Conservation (phyloP, 2,888 invertebrate genomes). For the Leptopilina drosophilae region DNA sequence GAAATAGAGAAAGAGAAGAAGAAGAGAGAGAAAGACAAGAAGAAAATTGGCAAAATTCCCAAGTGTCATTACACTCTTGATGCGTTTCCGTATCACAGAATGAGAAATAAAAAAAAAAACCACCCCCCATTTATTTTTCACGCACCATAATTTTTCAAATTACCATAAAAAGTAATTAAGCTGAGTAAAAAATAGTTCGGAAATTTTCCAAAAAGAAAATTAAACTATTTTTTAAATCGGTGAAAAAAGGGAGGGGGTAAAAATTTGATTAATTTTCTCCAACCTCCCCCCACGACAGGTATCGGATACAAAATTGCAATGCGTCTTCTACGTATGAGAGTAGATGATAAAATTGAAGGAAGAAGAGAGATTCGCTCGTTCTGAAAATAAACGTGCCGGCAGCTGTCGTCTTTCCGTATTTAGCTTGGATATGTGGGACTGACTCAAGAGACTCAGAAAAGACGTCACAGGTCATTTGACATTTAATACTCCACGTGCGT, state of each 20-base stretch:
- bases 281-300: neutral
- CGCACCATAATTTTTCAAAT: neutral
- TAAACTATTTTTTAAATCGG: too few species aligned
- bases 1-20: neutral
- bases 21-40: neutral
- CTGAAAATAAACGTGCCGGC: conserved; percentile 29
- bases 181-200: neutral
- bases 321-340: neutral
- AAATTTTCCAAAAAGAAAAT: too few species aligned
- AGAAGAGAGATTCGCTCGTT: conserved; percentile 38
- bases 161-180: too few species aligned
- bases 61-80: conserved; percentile 36
- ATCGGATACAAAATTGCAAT: conserved; percentile 24
- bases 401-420: conserved; percentile 41
- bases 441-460: conserved; percentile 36
- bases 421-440: conserved; percentile 41
- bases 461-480: conserved; percentile 41
- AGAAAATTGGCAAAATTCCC: conserved; percentile 36
- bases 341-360: conserved; percentile 21
- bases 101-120: neutral
- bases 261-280: neutral
- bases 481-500: conserved; percentile 38
- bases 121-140: neutral
- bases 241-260: neutral
- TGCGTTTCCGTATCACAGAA: neutral